phyloP scores from a whole-genome alignment of 2,888 invertebrate species.

The Orchestes rusci region DNA sequence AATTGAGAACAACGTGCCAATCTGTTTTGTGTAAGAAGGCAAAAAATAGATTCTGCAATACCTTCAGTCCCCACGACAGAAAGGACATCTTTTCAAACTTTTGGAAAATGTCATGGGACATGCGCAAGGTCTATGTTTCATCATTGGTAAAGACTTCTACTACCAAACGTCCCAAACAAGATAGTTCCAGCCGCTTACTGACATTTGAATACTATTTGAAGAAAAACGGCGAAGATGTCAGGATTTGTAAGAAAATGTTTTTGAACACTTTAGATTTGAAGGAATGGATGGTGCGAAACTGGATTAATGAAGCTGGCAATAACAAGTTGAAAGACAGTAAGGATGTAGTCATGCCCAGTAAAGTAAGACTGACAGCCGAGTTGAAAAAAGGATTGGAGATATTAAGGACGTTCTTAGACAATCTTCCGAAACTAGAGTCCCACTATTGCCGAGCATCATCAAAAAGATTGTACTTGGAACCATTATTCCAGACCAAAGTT shows the following conservation, averaged over 20 bases:
- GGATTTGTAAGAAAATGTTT: constrained; percentile 1
- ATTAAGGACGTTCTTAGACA: constrained; percentile 19
- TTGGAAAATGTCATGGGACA: constrained; percentile 8
- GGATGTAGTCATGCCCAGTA: constrained; percentile 16
- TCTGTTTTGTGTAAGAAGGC: constrained; percentile 10
- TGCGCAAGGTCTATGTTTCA: constrained; percentile 3
- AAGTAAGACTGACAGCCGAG: constrained; percentile 14
- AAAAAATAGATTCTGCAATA: constrained; percentile 1
- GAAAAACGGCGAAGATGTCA: constrained; percentile 1
- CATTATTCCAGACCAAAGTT: constrained; percentile 12
- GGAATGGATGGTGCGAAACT: constrained; percentile 8
- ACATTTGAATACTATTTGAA: constrained; percentile 9
- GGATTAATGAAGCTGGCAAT: constrained; percentile 8
- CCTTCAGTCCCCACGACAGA: constrained; percentile 5
- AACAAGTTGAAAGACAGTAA: constrained; percentile 12
- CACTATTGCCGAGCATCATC: background rate
- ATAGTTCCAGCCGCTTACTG: constrained; percentile 8
- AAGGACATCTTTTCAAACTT: constrained; percentile 7
- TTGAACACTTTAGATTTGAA: constrained; percentile 4
- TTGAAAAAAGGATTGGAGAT: constrained; percentile 12
- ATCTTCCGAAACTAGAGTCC: constrained; percentile 21
- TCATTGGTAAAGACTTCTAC: constrained; percentile 7
- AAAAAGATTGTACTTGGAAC: constrained; percentile 10
- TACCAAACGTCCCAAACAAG: constrained; percentile 9
- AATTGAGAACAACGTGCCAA: constrained; percentile 8